Evolutionary conservation across 2,888 invertebrate genomes (phyloP).

Genomic region (Branchinecta sandiegonensis): DNA sequence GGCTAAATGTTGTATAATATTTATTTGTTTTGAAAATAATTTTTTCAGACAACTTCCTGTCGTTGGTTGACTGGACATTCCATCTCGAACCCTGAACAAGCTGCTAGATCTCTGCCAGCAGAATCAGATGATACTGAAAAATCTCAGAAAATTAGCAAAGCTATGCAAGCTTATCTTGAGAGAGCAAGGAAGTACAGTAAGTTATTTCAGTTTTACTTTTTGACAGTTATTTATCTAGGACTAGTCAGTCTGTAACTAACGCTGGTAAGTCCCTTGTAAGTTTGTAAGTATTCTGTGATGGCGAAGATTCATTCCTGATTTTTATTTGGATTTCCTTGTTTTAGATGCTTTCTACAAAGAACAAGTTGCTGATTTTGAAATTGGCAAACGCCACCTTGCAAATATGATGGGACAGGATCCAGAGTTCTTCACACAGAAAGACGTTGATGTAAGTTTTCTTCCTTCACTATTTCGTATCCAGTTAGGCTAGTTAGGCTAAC

Average conservation of each 20-base stretch:
- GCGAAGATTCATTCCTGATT: constrained; percentile 17
- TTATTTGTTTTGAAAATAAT: too few species aligned
- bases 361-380: constrained; percentile 62
- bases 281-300: too few species aligned
- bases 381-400: constrained; percentile 88
- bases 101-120: too few species aligned
- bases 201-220: constrained; percentile 22
- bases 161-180: constrained; percentile 77
- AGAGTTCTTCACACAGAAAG: constrained; percentile 69
- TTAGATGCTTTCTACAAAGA: constrained; percentile 62
- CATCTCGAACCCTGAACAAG: too few species aligned
- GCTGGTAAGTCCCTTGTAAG: too few species aligned
- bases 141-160: constrained; percentile 51
- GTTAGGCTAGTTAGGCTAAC: too few species aligned
- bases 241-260: too few species aligned
- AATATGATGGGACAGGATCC: constrained; percentile 97
- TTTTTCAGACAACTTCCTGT: too few species aligned
- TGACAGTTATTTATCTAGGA: too few species aligned
- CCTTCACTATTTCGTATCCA: neutral
- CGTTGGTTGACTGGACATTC: too few species aligned
- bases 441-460: constrained; percentile 53
- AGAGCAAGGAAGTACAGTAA: constrained; percentile 58
- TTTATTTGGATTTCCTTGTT: constrained; percentile 25
- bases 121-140: neutral
- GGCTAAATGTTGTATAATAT: too few species aligned